A percentile compares a stretch with the other conserved stretches of the same genome.
These are phyloP conservation scores for Myotis davidii DNA, from an alignment of 2,113 vertebrate species.

Conservation along the genomic window DNA sequence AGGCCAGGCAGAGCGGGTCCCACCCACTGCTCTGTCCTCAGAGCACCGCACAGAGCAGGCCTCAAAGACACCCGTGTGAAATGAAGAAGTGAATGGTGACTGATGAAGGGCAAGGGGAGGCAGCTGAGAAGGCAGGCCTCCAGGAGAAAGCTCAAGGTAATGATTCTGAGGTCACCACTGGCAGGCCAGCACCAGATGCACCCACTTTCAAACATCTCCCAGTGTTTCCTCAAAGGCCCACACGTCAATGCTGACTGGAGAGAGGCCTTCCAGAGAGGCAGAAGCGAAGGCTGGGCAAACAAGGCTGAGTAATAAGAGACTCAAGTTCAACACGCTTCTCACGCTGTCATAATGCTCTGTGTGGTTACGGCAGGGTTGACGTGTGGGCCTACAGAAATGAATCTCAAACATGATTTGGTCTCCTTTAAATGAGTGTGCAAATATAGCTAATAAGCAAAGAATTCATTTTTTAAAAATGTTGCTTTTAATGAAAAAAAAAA, in stretches of 20 bases:
- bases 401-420: not conserved
- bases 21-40: not conserved
- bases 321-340: not conserved
- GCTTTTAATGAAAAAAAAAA: slow-evolving; percentile 62
- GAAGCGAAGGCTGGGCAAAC: not conserved
- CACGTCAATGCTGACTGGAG: not conserved
- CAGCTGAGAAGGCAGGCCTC: not conserved
- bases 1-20: fast-evolving
- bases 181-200: not conserved
- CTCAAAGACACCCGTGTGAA: not conserved
- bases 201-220: not conserved
- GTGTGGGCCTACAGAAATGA: not conserved
- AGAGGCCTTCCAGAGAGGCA: not conserved
- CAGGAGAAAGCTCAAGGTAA: not conserved
- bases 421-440: not conserved
- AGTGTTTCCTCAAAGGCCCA: not conserved
- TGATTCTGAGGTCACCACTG: not conserved
- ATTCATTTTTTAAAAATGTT: not conserved
- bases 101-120: not conserved
- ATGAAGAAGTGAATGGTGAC: not conserved
- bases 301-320: not conserved
- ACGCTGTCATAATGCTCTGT: not conserved
- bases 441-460: not conserved
- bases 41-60: not conserved
- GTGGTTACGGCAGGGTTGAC: not conserved